Base-by-base conservation (phyloP, 2,888 invertebrate species). In the Galeopsomyia nigrocyanea region DNA sequence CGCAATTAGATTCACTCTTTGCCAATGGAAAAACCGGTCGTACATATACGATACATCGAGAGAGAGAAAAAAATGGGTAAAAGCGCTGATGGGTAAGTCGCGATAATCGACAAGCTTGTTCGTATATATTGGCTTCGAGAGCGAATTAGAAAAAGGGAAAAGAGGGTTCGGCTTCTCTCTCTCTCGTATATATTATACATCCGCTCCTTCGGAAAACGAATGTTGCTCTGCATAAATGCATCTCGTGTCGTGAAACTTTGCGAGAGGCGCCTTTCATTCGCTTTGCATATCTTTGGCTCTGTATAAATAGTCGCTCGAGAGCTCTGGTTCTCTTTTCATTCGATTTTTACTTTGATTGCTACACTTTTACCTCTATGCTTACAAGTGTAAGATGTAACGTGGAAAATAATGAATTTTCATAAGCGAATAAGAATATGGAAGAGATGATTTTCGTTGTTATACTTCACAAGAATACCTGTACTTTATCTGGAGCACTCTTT, bases 101-200 rank as follows among this genome's bases (percentile, higher is more conserved):
- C 55, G 72, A 75, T 75, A 75, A 75, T 71, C 71, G 61, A n/a
- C 39, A 21, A 17, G n/a, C 21, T 13, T 49, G 56, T 67, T 22
- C 53, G 55, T 19, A 21, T 47, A n/a, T n/a, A n/a, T n/a, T n/a
- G 26, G 26, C 71, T 26, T 65, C 71, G 71, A 75, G 75, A 75
- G 71, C 68, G 78, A 79, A 78, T 75, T 73, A 73, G 76, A 75
- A 75, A 76, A 76, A 76, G 75, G 73, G 76, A 76, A 76, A 76
- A 73, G 68, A 68, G 71, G 74, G 57, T 17, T 53, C 51, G 14
- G 21, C 64, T 31, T 31, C 31, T 31, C 7, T 31, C 31, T 31
- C 7, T 31, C 7, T 31, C 53, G 17, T 17, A 31, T 31, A 55
- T 49, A 39, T 39, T 63, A 60, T 51, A 39, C 39, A 61, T 47